Evolutionary conservation across 1,140 invertebrate genomes (phyloP).

Genomic region (Spodoptera litura): DNA sequence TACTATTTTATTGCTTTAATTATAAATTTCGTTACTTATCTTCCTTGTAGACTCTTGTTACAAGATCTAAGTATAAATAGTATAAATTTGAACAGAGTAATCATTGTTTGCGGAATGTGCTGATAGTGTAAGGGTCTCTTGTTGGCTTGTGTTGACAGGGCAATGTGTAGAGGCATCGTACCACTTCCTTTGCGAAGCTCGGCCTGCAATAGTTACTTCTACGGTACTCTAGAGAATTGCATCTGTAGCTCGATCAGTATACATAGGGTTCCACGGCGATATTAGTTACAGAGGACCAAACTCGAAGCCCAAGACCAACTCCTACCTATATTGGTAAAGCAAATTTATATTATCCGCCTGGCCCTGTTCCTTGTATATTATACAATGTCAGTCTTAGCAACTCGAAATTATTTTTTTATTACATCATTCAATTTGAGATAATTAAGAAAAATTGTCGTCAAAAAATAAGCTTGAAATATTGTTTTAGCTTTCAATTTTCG

Average conservation of each 20-base stretch:
- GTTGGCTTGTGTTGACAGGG: not conserved
- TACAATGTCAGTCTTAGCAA: not conserved
- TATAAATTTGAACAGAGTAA: not conserved
- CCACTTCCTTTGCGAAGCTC: conserved; percentile 14
- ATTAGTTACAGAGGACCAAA: not conserved
- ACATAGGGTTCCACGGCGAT: not conserved
- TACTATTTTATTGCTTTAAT: conserved; percentile 35
- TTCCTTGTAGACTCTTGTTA: not conserved
- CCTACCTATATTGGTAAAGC: not conserved
- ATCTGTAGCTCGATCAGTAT: not conserved
- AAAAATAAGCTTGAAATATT: conserved; percentile 1
- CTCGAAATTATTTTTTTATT: not conserved
- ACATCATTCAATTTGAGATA: conserved; percentile 14
- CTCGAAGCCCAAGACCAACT: not conserved
- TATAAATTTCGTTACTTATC: not conserved
- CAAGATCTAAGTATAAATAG: not conserved
- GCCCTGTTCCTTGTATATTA: not conserved
- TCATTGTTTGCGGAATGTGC: not conserved
- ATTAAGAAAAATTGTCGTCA: conserved; percentile 29
- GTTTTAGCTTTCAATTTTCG: conserved; percentile 36
- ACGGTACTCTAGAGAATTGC: conserved; percentile 14
- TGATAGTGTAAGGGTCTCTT: not conserved
- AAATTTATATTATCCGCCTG: not conserved
- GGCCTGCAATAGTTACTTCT: conserved; percentile 2
- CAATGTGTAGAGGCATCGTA: conserved; percentile 9